phyloP scores from a whole-genome alignment of 2,113 vertebrate genomes.

The Salvelinus alpinus region DNA sequence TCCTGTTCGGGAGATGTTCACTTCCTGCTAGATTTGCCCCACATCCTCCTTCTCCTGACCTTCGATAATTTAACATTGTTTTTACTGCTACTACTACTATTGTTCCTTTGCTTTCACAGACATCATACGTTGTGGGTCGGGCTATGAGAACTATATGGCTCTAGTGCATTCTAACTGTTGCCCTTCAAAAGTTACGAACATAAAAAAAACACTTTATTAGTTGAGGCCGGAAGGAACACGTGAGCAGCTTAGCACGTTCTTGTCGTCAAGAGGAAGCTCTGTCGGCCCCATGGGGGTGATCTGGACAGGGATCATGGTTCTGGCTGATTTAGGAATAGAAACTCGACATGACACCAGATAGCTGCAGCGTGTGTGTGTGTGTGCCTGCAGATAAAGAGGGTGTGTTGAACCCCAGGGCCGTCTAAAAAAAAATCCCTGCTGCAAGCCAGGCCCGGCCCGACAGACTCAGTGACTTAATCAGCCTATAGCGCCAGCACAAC shows the following conservation, averaged over 20 bases:
- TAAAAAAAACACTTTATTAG: constrained; percentile 46
- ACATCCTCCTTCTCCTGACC: constrained; percentile 34
- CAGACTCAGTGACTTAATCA: not conserved
- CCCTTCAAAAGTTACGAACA: constrained; percentile 39
- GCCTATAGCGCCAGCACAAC: not conserved
- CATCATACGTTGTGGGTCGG: not conserved
- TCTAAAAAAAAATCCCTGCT: not conserved
- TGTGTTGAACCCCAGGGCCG: not conserved
- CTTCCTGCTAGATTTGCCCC: constrained; percentile 54
- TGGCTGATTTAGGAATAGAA: not conserved
- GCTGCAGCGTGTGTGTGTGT: not conserved
- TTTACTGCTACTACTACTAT: not conserved
- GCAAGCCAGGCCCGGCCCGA: not conserved
- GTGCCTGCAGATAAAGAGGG: constrained; percentile 11
- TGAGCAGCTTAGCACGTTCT: constrained; percentile 38
- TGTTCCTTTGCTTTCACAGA: not conserved
- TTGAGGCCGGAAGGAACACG: constrained; percentile 49
- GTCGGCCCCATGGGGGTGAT: not conserved
- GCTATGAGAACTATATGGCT: constrained; percentile 12
- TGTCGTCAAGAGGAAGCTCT: constrained; percentile 45
- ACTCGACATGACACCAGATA: constrained; percentile 33
- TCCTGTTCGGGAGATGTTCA: constrained; percentile 63
- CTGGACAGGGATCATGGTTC: constrained; percentile 9
- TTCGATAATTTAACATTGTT: constrained; percentile 44
- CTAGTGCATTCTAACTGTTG: constrained; percentile 12